Percentiles rank a stretch among this genome's conserved stretches.
Conservation (phyloP, 1,140 invertebrate species). For the Luehdorfia chinensis region DNA sequence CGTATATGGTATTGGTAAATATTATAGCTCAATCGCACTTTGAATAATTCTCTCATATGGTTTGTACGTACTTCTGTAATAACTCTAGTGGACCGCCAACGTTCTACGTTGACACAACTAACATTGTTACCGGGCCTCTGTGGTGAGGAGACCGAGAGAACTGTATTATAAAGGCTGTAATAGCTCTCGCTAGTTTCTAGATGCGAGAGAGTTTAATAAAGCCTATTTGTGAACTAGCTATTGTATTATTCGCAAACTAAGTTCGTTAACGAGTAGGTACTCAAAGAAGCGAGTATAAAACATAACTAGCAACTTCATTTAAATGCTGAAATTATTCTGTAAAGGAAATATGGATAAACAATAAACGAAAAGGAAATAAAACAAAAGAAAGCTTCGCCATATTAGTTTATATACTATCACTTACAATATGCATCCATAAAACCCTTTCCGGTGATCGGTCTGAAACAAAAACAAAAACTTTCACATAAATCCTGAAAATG, state of each 20-base stretch:
- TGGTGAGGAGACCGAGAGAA: conserved; percentile 1
- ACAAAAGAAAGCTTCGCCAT: background rate
- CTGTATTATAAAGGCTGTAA: conserved; percentile 11
- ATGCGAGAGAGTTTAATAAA: conserved; percentile 12
- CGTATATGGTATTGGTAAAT: no score
- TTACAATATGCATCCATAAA: background rate
- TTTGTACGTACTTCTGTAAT: conserved; percentile 10
- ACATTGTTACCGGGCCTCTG: conserved; percentile 10
- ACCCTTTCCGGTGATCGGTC: background rate
- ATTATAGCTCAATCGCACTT: no score
- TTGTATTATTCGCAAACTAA: conserved; percentile 9
- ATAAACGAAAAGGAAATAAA: background rate
- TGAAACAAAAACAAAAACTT: conserved; percentile 30
- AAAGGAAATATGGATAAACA: no score
- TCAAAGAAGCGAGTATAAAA: conserved; percentile 3
- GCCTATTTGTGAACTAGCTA: conserved; percentile 10
- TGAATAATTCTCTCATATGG: conserved; percentile 3
- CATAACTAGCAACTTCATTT: background rate
- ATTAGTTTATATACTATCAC: background rate
- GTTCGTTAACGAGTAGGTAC: conserved; percentile 9
- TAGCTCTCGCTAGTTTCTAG: conserved; percentile 11
- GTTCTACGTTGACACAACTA: conserved; percentile 12
- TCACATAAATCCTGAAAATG: conserved; percentile 32
- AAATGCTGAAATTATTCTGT: background rate
- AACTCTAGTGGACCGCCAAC: conserved; percentile 2